Conservation (phyloP, 2,797 vertebrate genomes). For the Catamblyrhynchus diadema region DNA sequence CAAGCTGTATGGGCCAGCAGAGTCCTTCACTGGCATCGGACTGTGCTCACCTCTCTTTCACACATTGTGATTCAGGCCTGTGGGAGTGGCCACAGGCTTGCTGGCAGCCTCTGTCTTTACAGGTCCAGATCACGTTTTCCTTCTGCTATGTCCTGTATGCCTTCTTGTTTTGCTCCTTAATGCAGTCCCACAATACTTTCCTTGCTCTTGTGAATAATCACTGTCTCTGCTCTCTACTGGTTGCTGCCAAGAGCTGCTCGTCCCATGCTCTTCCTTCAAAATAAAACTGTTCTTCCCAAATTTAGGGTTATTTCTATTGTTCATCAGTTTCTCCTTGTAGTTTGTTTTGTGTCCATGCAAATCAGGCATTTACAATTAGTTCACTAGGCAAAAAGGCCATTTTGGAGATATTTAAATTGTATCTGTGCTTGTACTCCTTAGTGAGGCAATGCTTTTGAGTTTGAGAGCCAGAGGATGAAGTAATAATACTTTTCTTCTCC, state of each 20-base stretch:
- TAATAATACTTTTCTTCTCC: background rate
- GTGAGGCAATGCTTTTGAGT: background rate
- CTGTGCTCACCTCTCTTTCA: background rate
- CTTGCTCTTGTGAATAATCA: background rate
- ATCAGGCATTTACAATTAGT: background rate
- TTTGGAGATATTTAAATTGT: background rate
- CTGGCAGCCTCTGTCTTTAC: background rate
- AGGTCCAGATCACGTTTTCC: background rate
- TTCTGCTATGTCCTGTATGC: background rate
- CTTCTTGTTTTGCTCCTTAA: background rate
- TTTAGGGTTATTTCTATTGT: background rate
- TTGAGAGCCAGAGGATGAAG: background rate
- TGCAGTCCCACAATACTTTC: background rate
- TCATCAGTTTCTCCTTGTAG: background rate
- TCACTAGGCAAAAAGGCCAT: background rate
- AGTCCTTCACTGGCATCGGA: background rate
- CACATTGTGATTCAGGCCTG: background rate
- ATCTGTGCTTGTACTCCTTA: background rate
- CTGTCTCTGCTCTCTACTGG: background rate
- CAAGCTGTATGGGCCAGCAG: background rate
- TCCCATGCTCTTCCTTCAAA: background rate
- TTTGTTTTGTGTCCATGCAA: background rate
- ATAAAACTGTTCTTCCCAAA: background rate
- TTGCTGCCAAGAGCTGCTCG: background rate
- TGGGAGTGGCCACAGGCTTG: rapidly evolving